Conservation (phyloP, 2,888 invertebrate genomes). For the Sipha maydis region DNA sequence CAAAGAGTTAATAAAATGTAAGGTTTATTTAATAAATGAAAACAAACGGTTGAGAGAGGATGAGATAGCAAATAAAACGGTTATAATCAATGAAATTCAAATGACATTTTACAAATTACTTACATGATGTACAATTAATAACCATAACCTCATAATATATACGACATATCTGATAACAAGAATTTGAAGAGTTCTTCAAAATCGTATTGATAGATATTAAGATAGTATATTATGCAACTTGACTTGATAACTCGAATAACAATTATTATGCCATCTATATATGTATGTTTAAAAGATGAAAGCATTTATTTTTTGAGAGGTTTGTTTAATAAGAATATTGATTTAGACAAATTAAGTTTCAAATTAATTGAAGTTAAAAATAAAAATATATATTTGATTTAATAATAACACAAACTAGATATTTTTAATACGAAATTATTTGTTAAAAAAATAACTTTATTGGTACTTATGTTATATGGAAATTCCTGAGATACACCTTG, state of each 20-base stretch:
- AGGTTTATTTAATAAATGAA: constrained; percentile 15
- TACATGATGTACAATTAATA: neutral
- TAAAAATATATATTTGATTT: too few species aligned
- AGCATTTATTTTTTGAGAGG: neutral
- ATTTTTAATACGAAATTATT: too few species aligned
- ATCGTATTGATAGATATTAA: neutral
- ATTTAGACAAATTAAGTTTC: too few species aligned
- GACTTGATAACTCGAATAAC: too few species aligned
- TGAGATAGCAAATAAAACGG: neutral
- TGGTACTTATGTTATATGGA: too few species aligned
- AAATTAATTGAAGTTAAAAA: too few species aligned
- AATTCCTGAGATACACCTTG: too few species aligned
- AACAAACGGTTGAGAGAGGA: neutral
- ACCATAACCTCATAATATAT: neutral
- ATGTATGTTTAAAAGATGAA: too few species aligned
- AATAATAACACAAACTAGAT: too few species aligned
- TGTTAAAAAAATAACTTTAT: too few species aligned
- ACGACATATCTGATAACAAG: neutral
- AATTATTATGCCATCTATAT: neutral
- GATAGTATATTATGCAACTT: neutral
- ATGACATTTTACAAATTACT: neutral
- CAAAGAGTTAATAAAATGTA: neutral
- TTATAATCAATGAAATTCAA: neutral
- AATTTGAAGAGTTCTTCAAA: neutral
- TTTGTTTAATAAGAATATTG: too few species aligned